Evolutionary conservation across 2,113 vertebrate species (phyloP), one percentile per base, ranked within the genome.

Genomic region (Eonycteris spelaea): DNA sequence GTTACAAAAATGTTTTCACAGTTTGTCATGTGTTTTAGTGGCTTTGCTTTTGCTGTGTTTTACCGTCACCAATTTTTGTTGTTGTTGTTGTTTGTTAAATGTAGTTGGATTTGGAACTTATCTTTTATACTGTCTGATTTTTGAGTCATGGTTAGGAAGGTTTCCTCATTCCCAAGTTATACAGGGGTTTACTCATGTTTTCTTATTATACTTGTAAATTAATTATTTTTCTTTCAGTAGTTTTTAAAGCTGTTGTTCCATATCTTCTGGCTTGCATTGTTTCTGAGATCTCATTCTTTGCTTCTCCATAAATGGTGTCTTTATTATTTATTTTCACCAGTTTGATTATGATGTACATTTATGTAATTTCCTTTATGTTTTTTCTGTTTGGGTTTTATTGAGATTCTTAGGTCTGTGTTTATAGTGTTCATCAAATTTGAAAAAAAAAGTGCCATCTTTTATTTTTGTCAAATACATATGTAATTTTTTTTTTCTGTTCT

Each of bases 81-180:
- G 12, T 10, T 30, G 57, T 14, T 61, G 59, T 63, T 28, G 28
- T 45, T 9, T 45, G 8, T 7, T 15, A 30, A 73, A 73, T 30
- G 35, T 40, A 53, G 59, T 87, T 10, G 61, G 70, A 73, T 92
- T 78, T 78, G 18, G 21, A 71, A n/a, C 21, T 43, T 33, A 35
- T 51, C 35, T 92, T 84, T 74, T 67, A 55, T 26, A 35, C 38
- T 91, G 80, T 30, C n/a, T 96, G 71, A 85, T 71, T 89, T 89
- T 73, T 88, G 84, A 57, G 21, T 78, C 28, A 57, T 65, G 18
- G 33, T 45, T 48, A 77, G 71, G 21, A 84, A 63, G 53, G 38
- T 38, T 88, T 86, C 57, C 63, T 30, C 13, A 78, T 79, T 91
- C 28, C 78, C 45, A 57, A 33, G 24, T 92, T 78, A 30, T 16